Evolutionary conservation across 2,113 vertebrate genomes (phyloP), one percentile per base, ranked within the genome.

Genomic region (Chaetops frenatus): DNA sequence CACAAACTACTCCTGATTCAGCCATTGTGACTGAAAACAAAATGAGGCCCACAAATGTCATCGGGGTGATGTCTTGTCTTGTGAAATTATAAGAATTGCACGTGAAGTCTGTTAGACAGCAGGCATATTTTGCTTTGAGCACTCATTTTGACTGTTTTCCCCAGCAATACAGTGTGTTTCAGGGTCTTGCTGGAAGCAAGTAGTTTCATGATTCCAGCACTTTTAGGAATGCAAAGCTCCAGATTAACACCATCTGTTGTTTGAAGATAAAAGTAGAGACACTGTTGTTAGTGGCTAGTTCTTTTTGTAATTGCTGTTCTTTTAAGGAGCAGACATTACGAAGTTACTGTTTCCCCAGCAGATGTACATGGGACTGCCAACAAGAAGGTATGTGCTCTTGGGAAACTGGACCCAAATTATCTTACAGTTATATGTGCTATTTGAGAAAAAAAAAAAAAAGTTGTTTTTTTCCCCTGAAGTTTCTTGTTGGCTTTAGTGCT

Each of bases 211-310:
- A 91, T 85, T 95, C 90, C 94, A 58, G 73, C 48, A 57, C 80
- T 94, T 93, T 69, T 11, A 95, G 89, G 91, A 96, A 96, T 92
- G 86, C 72, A 94, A 90, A 86, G 25, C 80, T 93, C 42, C 72
- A 92, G 91, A 97, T 97, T 90, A 95, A 89, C 88, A 95, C 94
- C 94, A 96, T 94, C 94, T 97, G 96, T 89, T 83, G 48, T 93
- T 86, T 79, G 70, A 95, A 96, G 94, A 97, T 95, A 95, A 95
- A 97, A 96, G 94, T 17, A 4, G 92, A 94, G 64, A 79, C 14
- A 29, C 57, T 95, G 79, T 91, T 88, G 66, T 90, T 83, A 76
- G 92, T 74, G 88, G 85, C 83, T 94, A 86, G 78, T 64, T 93
- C 73, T 91, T 70, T 89, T 83, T 88, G 66, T 72, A 82, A 79